Evolutionary conservation across 2,888 invertebrate genomes (phyloP).

Genomic region (Acleris sparsana): DNA sequence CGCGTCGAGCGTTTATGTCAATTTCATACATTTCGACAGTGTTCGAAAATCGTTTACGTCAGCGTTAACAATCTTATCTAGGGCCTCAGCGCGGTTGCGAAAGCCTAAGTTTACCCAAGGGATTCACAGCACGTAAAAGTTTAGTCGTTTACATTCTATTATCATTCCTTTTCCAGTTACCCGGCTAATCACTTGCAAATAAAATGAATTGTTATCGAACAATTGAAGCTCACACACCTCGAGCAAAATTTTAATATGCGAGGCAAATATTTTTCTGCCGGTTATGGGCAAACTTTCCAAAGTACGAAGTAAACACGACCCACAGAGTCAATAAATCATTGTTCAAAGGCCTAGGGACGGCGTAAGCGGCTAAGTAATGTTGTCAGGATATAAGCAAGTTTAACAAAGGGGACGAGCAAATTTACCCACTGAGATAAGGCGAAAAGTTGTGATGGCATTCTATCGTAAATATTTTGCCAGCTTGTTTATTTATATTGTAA

Average conservation of each 20-base stretch:
- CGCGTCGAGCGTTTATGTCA: too few species aligned
- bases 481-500: conserved; percentile 34
- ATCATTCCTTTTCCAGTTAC: not conserved
- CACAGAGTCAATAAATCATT: conserved; percentile 71
- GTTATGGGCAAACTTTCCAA: conserved; percentile 49
- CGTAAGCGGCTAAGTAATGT: conserved; percentile 64
- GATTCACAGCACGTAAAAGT: too few species aligned
- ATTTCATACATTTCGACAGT: too few species aligned
- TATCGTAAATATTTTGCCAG: conserved; percentile 37
- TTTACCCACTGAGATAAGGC: conserved; percentile 40
- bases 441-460: conserved; percentile 36
- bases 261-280: conserved; percentile 47
- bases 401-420: conserved; percentile 51
- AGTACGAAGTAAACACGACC: conserved; percentile 61
- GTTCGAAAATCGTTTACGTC: too few species aligned
- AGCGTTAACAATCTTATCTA: too few species aligned
- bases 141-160: too few species aligned
- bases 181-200: not conserved
- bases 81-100: too few species aligned
- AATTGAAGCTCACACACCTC: conserved; percentile 26
- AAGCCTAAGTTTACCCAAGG: too few species aligned
- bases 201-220: conserved; percentile 13
- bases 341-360: conserved; percentile 59
- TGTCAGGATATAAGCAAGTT: conserved; percentile 62
- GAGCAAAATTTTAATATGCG: conserved; percentile 47